A percentile compares a stretch with the other conserved stretches of the same genome.
Evolutionary conservation across 2,888 invertebrate genomes (phyloP).

Genomic region (Diadromus collaris): DNA sequence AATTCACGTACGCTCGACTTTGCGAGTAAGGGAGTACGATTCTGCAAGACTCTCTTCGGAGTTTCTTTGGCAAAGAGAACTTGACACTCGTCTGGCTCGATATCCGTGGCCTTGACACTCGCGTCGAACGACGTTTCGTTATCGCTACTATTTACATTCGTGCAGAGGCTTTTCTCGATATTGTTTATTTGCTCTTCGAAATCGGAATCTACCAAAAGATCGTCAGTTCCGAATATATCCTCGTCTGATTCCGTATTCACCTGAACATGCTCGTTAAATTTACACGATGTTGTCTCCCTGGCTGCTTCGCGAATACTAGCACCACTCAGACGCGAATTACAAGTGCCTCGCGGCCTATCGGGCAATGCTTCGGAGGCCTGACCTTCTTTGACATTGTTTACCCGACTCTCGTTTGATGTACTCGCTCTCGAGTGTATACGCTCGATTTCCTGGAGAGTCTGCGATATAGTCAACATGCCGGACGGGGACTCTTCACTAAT

Average conservation of each 20-base stretch:
- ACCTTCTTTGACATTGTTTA: slow-evolving; percentile 19
- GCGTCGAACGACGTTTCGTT: slow-evolving; percentile 8
- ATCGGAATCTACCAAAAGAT: slow-evolving; percentile 55
- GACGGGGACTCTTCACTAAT: not conserved
- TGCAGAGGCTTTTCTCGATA: slow-evolving; percentile 34
- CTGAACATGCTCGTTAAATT: not conserved
- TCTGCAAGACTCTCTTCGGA: not conserved
- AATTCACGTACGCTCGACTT: not conserved
- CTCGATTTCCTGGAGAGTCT: slow-evolving; percentile 5
- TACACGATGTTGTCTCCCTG: not conserved
- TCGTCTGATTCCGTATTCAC: slow-evolving; percentile 66
- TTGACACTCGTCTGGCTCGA: slow-evolving; percentile 9
- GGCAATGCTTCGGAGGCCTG: not conserved
- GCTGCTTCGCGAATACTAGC: not conserved
- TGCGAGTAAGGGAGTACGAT: not conserved
- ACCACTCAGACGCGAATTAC: not conserved
- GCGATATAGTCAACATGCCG: not conserved
- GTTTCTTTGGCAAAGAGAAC: not conserved
- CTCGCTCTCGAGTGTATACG: not conserved
- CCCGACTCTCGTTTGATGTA: slow-evolving; percentile 7
- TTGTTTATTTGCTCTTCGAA: slow-evolving; percentile 51
- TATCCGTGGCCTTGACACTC: not conserved
- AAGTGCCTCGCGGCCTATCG: slow-evolving; percentile 4
- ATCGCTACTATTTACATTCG: not conserved
- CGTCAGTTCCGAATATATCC: slow-evolving; percentile 67